Percentiles rank a stretch among this genome's conserved stretches.
These are phyloP conservation scores for Spialia ferax DNA, from an alignment of 2,888 invertebrate species.

Conservation along the genomic window DNA sequence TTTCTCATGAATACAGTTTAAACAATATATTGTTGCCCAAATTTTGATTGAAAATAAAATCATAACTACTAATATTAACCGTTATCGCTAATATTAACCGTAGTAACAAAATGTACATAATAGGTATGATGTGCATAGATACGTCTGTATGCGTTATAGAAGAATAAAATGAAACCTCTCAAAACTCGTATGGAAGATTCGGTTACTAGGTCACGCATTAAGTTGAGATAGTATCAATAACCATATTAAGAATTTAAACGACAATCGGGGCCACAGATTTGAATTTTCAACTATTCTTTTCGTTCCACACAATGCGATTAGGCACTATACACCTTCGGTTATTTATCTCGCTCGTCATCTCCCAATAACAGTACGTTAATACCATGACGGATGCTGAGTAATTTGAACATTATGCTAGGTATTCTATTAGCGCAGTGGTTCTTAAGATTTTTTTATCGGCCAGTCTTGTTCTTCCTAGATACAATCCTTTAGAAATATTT, in stretches of 20 bases:
- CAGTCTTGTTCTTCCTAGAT: not conserved
- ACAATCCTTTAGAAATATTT: no score
- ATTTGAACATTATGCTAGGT: slow-evolving; percentile 68
- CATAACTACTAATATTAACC: no score
- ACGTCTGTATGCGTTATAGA: not conserved
- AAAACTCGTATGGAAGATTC: not conserved
- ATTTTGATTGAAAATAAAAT: no score
- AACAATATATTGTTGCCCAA: no score
- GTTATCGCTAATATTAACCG: no score
- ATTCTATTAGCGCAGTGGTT: slow-evolving; percentile 51
- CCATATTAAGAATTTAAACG: slow-evolving; percentile 19
- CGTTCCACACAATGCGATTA: slow-evolving; percentile 30
- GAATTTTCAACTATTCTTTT: slow-evolving; percentile 16
- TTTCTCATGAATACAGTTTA: no score
- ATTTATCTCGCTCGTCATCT: slow-evolving; percentile 34
- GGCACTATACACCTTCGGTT: slow-evolving; percentile 24
- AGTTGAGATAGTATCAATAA: slow-evolving; percentile 24
- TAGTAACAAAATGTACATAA: no score
- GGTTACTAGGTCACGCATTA: slow-evolving; percentile 17
- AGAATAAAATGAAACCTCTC: not conserved
- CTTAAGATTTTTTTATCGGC: not conserved
- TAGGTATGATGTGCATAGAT: no score
- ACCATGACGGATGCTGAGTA: slow-evolving; percentile 73
- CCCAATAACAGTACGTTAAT: slow-evolving; percentile 49
- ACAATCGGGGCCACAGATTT: slow-evolving; percentile 26